Base-by-base conservation (phyloP, 2,888 invertebrate species). In the Penaeus monodon region DNA sequence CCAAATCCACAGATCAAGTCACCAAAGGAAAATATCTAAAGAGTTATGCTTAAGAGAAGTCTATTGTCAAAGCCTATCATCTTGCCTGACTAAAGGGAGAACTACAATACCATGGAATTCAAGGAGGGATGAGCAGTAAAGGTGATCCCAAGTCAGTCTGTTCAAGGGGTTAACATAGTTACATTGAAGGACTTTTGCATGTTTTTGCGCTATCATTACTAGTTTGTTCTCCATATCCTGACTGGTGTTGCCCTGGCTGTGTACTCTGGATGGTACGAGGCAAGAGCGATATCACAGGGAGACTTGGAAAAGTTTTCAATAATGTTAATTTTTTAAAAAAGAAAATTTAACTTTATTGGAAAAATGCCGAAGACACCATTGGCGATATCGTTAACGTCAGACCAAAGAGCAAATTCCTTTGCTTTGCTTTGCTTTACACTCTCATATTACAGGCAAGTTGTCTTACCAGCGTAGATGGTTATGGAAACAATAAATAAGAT, bases 401-500 rank as follows among this genome's bases (percentile, higher is more conserved):
- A 82, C 64, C 65, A 64, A 82, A 70, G 65, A 82, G 74, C 74
- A 74, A 74, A 20, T 64, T 64, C 63, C 63, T 78, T 20, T 63
- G 57, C 33, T 44, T 74, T 27, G 33, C 38, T 22, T 27, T 78
- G 64, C 64, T 44, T 78, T 78, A 33, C 78, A 64, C 27, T 24
- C 33, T 64, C 64, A 78, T 64, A 14, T 57, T 57, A 78, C 44
- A 77, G 27, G 49, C 57, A 74, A 82, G 64, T 73, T 78, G 64
- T 73, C 70, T 44, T 70, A 80, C 85, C 85, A 83, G 83, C 83
- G 83, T 83, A 87, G 70, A 49, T 68, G 78, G 79, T 76, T 79
- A 85, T 68, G 77, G 74, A 83, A 87, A 87, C 83, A 85, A 85
- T 85, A 83, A 79, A 85, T 77, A 85, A 85, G 77, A 70, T 82